These are phyloP conservation scores for Paratrypauchen microcephalus DNA, from an alignment of 2,797 vertebrate species.

Conservation along the genomic window DNA sequence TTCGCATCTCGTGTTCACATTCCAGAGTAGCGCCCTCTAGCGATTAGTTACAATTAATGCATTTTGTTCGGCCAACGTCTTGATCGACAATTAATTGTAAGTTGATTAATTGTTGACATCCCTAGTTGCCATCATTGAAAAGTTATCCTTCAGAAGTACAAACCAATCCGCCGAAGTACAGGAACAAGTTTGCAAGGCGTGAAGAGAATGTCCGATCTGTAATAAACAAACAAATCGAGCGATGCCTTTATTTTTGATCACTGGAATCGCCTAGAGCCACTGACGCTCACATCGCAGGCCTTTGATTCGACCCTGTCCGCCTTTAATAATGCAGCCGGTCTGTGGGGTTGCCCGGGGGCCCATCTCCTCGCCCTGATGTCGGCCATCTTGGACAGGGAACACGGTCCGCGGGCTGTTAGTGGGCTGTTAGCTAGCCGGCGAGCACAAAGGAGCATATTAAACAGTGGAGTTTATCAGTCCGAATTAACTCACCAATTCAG, in stretches of 20 bases:
- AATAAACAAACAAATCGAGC: constrained; percentile 60
- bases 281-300: constrained; percentile 56
- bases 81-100: too few species aligned
- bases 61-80: too few species aligned
- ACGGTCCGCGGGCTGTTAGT: constrained; percentile 32
- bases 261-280: constrained; percentile 56
- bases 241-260: constrained; percentile 56
- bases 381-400: constrained; percentile 74
- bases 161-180: not conserved
- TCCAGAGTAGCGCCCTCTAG: too few species aligned
- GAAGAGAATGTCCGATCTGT: constrained; percentile 9
- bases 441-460: constrained; percentile 98
- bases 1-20: too few species aligned
- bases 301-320: constrained; percentile 68
- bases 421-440: constrained; percentile 74
- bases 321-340: constrained; percentile 75
- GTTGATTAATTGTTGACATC: too few species aligned
- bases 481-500: constrained; percentile 92
- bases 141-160: not conserved
- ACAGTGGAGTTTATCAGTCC: constrained; percentile 96
- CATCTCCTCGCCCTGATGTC: constrained; percentile 27
- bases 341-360: constrained; percentile 51
- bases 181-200: not conserved
- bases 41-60: too few species aligned
- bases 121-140: not conserved